Evolutionary conservation across 1,140 invertebrate species (phyloP).

Genomic region (Babylonia areolata): DNA sequence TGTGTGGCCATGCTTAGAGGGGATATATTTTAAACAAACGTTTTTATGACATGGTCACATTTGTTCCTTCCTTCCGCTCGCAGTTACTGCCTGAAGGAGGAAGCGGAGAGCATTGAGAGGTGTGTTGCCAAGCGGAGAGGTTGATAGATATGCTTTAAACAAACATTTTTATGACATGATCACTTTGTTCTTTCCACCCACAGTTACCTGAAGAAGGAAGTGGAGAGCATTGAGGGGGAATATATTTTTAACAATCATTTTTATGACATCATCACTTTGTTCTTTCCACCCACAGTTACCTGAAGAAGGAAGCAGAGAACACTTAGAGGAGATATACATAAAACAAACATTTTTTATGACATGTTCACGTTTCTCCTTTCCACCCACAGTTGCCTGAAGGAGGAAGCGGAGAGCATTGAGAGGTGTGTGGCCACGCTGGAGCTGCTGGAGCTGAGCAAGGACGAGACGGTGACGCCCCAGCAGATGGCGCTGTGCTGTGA

Average conservation of each 20-base stretch:
- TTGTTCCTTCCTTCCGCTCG: constrained; percentile 41
- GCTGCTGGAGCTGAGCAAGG: constrained; percentile 86
- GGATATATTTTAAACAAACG: no score
- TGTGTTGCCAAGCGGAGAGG: constrained; percentile 86
- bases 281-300: constrained; percentile 59
- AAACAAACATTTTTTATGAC: no score
- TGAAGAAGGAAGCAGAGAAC: constrained; percentile 71
- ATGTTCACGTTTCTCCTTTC: no score
- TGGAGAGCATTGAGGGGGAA: no score
- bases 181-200: no score
- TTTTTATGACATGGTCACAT: no score
- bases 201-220: no score
- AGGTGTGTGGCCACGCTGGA: constrained; percentile 87
- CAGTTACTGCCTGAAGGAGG: constrained; percentile 57
- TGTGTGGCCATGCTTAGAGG: constrained; percentile 87
- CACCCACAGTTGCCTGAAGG: constrained; percentile 55
- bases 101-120: constrained; percentile 82
- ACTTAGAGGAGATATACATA: no score
- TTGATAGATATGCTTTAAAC: no score
- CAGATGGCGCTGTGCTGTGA: constrained; percentile 91
- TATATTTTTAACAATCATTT: no score
- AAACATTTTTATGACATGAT: no score
- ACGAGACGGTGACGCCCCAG: constrained; percentile 91
- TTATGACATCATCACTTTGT: no score
- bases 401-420: constrained; percentile 80